A percentile compares a stretch with the other conserved stretches of the same genome.
These are phyloP conservation scores for Caiman crocodilus DNA, from an alignment of 2,797 vertebrate species.

Conservation along the genomic window DNA sequence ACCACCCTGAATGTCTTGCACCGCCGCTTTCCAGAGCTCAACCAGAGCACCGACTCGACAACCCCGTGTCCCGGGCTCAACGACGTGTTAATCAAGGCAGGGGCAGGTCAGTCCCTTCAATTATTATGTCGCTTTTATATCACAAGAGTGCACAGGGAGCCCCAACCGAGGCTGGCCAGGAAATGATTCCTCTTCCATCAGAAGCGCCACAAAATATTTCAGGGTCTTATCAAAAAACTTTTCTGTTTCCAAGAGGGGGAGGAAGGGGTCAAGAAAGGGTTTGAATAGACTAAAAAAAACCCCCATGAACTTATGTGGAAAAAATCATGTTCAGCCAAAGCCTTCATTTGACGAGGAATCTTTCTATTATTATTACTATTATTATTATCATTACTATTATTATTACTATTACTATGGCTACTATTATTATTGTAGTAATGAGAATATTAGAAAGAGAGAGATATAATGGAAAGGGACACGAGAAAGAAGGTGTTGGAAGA, in stretches of 20 bases:
- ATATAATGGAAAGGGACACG: too few relatives aligned
- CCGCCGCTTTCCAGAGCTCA: slow-evolving; percentile 18
- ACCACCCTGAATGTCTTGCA: slow-evolving; percentile 11
- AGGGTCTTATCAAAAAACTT: slow-evolving; percentile 53
- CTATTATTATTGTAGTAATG: too few relatives aligned
- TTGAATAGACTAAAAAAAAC: slow-evolving; percentile 44
- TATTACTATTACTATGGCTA: too few relatives aligned
- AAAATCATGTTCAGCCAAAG: slow-evolving; percentile 47
- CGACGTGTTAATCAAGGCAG: slow-evolving; percentile 62
- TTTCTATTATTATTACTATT: not conserved
- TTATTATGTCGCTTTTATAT: slow-evolving; percentile 54
- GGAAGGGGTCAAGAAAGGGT: not conserved
- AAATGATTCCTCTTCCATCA: not conserved
- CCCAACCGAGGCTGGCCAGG: not conserved
- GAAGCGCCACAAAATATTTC: slow-evolving; percentile 46
- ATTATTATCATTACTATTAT: too few relatives aligned
- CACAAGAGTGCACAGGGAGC: slow-evolving; percentile 1
- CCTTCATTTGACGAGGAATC: slow-evolving; percentile 5
- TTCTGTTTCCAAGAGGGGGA: slow-evolving; percentile 30
- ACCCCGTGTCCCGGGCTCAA: slow-evolving; percentile 50
- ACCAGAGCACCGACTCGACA: not conserved
- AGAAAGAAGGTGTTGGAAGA: too few relatives aligned
- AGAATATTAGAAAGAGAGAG: too few relatives aligned
- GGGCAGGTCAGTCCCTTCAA: slow-evolving; percentile 40
- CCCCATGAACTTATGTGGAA: slow-evolving; percentile 41